A percentile compares a stretch with the other conserved stretches of the same genome.
Evolutionary conservation across 2,797 vertebrate species (phyloP).

Genomic region (Rhinogobio ventralis): DNA sequence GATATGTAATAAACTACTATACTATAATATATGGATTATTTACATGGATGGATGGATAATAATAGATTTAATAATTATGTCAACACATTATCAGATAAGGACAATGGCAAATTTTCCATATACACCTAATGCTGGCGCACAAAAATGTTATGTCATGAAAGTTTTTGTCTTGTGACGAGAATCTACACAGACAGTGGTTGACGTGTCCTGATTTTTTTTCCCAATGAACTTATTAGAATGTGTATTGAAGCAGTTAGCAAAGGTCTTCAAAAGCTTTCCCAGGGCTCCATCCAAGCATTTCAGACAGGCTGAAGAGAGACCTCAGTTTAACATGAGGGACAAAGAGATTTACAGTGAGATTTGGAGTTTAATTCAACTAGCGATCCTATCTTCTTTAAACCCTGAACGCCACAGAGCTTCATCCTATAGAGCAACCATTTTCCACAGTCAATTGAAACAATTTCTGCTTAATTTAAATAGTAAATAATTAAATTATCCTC

Average conservation of each 20-base stretch:
- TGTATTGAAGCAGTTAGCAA: constrained; percentile 55
- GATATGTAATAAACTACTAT: not conserved
- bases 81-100: no score
- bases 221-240: constrained; percentile 61
- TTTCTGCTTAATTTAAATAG: constrained; percentile 43
- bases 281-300: constrained; percentile 35
- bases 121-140: no score
- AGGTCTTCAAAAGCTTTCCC: constrained; percentile 53
- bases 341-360: constrained; percentile 44
- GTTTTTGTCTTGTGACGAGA: not conserved
- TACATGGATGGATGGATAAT: no score
- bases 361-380: constrained; percentile 48
- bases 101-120: no score
- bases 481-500: constrained; percentile 60
- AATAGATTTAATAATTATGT: no score
- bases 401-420: constrained; percentile 48
- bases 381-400: constrained; percentile 42
- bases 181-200: constrained; percentile 22
- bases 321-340: constrained; percentile 41
- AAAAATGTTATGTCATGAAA: no score
- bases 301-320: constrained; percentile 40
- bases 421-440: constrained; percentile 44
- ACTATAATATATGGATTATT: no score
- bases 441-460: constrained; percentile 49
- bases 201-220: constrained; percentile 44